phyloP scores from a whole-genome alignment of 1,140 invertebrate genomes.

The Chironomus striatipennis region DNA sequence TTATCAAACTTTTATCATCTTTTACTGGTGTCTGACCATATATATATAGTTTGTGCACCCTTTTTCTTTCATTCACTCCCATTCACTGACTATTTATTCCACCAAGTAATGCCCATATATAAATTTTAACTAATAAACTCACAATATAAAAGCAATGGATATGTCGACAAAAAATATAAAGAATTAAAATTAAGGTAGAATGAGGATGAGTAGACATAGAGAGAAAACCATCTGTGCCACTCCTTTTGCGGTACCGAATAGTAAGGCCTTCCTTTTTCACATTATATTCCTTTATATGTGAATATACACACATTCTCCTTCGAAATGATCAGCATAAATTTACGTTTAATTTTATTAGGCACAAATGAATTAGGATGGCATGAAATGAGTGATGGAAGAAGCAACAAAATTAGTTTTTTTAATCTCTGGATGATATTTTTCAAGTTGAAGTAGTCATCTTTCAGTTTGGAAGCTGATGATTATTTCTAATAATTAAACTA shows the following conservation, averaged over 20 bases:
- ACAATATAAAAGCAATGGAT: conserved; percentile 2
- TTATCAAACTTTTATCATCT: conserved; percentile 21
- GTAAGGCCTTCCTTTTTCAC: not conserved
- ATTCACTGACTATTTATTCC: not conserved
- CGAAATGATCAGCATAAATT: conserved; percentile 20
- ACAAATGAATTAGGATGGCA: conserved; percentile 18
- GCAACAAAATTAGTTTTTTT: not conserved
- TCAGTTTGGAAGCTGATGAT: no score
- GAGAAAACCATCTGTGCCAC: not conserved
- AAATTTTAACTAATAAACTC: conserved; percentile 2
- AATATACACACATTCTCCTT: not conserved
- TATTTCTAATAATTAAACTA: no score
- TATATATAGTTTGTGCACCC: not conserved
- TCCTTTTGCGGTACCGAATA: conserved; percentile 1
- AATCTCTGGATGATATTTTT: no score
- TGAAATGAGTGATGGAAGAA: not conserved
- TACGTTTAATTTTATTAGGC: conserved; percentile 21
- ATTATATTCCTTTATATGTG: not conserved
- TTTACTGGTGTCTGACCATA: not conserved
- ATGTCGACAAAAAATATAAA: not conserved
- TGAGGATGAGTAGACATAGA: not conserved
- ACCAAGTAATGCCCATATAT: not conserved
- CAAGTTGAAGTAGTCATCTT: no score
- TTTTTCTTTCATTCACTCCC: not conserved
- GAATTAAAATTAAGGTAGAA: not conserved